Base-by-base conservation (phyloP, 2,113 vertebrate genomes). In the Myrmecophaga tridactyla region DNA sequence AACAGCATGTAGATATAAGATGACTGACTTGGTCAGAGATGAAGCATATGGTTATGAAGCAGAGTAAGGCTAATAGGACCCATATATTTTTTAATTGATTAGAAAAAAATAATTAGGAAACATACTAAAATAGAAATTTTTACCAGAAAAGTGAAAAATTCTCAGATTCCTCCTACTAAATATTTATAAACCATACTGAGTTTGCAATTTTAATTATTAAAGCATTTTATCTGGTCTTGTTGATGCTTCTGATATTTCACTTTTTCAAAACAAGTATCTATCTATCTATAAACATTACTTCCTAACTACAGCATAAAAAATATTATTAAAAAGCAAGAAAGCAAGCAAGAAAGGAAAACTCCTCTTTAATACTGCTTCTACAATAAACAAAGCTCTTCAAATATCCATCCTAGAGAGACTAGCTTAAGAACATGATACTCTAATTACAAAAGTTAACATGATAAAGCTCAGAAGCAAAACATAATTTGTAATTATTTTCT, bases 401-500 rank as follows among this genome's bases (percentile, higher is more conserved):
- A 92, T 41, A 88, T 21, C 39, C 95, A 39, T 88, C 92, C 85
- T 81, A 96, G 93, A 53, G 53, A 95, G 63, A 93, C 20, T 65
- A 77, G 60, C 1, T 73, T 89, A 78, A 76, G 84, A 96, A 86
- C 15, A 93, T 43, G 39, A 94, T 90, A 92, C 9, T 90, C 53
- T 72, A 90, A 94, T 90, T 82, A 96, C 29, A 95, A 94, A 95
- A 46, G 7, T 90, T 56, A 91, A 96, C 39, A 92, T 39, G 72
- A 93, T 41, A 89, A 92, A 93, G 72, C 70, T 96, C 25, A 94
- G 69, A 86, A 93, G 51, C 41, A 94, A 92, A 96, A 58, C 90
- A 75, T 41, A 72, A 96, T 23, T 91, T 80, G 31, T 77, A 94
- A 76, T 90, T 83, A 82, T 82, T 34, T 14, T 46, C 7, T 72